A percentile compares a stretch with the other conserved stretches of the same genome.
These are phyloP conservation scores for Embidobia sp. DNA, from an alignment of 2,888 invertebrate genomes.

Conservation along the genomic window DNA sequence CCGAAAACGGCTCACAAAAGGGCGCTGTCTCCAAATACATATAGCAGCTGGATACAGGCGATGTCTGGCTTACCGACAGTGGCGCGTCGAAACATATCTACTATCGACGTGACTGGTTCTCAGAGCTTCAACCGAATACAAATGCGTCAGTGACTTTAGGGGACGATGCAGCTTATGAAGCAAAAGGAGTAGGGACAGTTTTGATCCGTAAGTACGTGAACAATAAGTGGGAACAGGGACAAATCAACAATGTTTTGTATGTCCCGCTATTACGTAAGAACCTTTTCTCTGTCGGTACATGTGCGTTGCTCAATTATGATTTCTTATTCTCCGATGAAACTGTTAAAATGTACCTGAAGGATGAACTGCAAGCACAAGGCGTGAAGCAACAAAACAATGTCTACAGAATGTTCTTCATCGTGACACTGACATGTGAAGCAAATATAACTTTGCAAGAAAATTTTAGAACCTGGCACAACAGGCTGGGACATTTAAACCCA, in stretches of 20 bases:
- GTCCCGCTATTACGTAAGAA: slow-evolving; percentile 67
- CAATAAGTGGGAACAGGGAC: slow-evolving; percentile 46
- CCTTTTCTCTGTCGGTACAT: slow-evolving; percentile 67
- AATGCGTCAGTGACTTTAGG: slow-evolving; percentile 46
- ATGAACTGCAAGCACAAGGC: background rate
- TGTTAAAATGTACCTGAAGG: background rate
- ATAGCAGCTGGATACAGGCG: slow-evolving; percentile 11
- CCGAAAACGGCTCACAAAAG: background rate
- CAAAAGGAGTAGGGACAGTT: slow-evolving; percentile 61
- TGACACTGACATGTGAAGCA: slow-evolving; percentile 4
- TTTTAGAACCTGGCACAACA: slow-evolving; percentile 3
- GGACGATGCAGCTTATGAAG: slow-evolving; percentile 54
- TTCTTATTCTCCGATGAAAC: slow-evolving; percentile 23
- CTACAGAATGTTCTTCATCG: slow-evolving; percentile 53
- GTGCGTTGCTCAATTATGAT: slow-evolving; percentile 46
- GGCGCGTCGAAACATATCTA: slow-evolving; percentile 53
- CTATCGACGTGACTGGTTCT: slow-evolving; percentile 65
- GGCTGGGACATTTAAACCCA: slow-evolving; percentile 12
- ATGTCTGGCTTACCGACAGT: slow-evolving; percentile 66
- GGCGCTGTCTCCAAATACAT: background rate
- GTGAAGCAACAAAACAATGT: slow-evolving; percentile 52
- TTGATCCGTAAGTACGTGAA: slow-evolving; percentile 54
- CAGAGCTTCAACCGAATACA: background rate
- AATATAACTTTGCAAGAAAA: slow-evolving; percentile 11
- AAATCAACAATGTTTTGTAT: slow-evolving; percentile 67